Conservation (phyloP, 2,797 vertebrate genomes). For the Ciconia nigra region DNA sequence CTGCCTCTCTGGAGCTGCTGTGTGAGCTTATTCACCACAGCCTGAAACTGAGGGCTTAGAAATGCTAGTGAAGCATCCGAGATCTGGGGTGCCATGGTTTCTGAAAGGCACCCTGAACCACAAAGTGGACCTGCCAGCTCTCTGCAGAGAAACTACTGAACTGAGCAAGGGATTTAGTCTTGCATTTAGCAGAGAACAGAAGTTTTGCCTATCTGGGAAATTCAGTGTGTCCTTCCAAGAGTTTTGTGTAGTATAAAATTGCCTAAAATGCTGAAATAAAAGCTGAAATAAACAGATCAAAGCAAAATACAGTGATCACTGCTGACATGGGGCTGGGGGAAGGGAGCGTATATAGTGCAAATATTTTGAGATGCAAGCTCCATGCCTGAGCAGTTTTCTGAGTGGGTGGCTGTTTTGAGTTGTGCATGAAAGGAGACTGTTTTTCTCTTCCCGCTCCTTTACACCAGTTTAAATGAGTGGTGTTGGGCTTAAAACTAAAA, state of each 20-base stretch:
- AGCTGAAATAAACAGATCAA: neutral
- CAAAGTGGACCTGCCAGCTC: neutral
- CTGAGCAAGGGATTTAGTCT: neutral
- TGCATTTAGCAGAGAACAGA: neutral
- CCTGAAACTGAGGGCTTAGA: neutral
- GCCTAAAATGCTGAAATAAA: neutral
- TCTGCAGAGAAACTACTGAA: neutral
- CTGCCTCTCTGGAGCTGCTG: neutral
- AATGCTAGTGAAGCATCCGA: neutral
- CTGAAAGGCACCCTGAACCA: neutral
- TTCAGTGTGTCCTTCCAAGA: neutral
- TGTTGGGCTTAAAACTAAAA: neutral
- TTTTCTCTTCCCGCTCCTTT: neutral
- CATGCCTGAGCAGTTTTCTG: neutral
- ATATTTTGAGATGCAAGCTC: neutral
- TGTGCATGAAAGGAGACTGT: neutral
- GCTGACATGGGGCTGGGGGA: neutral
- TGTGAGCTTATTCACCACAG: neutral
- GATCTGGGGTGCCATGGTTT: neutral
- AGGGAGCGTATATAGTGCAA: neutral
- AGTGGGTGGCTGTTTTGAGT: neutral
- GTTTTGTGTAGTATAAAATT: neutral
- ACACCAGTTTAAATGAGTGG: neutral
- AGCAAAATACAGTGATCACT: neutral
- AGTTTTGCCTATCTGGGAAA: neutral